Percentiles rank a stretch among this genome's conserved stretches.
Conservation (phyloP, 1,140 invertebrate species). For the Medauroidea extradentata region DNA sequence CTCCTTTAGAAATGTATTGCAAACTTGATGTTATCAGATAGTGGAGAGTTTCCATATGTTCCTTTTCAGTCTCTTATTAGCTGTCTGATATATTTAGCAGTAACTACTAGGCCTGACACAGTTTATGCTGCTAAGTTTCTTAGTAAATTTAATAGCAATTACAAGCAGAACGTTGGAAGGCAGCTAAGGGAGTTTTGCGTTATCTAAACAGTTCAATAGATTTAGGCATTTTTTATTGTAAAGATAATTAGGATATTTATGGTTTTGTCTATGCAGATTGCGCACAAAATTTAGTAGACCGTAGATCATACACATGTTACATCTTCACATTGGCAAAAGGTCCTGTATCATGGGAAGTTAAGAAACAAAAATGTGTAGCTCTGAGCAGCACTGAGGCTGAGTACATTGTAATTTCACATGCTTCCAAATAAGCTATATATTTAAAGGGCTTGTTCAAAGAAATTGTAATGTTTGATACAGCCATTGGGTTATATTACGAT, state of each 20-base stretch:
- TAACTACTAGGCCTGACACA: conserved; percentile 46
- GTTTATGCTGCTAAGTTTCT: conserved; percentile 41
- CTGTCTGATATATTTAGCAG: conserved; percentile 41
- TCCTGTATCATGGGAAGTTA: conserved; percentile 48
- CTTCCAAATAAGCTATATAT: conserved; percentile 38
- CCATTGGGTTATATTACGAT: conserved; percentile 29
- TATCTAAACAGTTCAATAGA: conserved; percentile 40
- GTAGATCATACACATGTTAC: conserved; percentile 30
- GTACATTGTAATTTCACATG: conserved; percentile 42
- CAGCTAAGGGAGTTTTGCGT: conserved; percentile 39
- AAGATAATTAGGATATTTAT: conserved; percentile 13
- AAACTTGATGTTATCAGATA: conserved; percentile 11
- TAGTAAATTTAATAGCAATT: conserved; percentile 43
- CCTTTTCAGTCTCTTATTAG: conserved; percentile 35
- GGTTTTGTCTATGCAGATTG: conserved; percentile 34
- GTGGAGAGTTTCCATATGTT: conserved; percentile 13
- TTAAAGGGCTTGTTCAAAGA: conserved; percentile 26
- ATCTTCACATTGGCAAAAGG: conserved; percentile 32
- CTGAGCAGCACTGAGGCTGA: conserved; percentile 44
- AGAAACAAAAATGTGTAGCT: conserved; percentile 46
- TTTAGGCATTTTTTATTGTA: conserved; percentile 22
- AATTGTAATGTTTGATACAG: not conserved
- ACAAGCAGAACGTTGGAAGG: conserved; percentile 36
- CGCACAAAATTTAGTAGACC: conserved; percentile 24
- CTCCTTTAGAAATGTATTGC: conserved; percentile 25